phyloP scores from a whole-genome alignment of 2,888 invertebrate genomes.

The Eristalis pertinax region DNA sequence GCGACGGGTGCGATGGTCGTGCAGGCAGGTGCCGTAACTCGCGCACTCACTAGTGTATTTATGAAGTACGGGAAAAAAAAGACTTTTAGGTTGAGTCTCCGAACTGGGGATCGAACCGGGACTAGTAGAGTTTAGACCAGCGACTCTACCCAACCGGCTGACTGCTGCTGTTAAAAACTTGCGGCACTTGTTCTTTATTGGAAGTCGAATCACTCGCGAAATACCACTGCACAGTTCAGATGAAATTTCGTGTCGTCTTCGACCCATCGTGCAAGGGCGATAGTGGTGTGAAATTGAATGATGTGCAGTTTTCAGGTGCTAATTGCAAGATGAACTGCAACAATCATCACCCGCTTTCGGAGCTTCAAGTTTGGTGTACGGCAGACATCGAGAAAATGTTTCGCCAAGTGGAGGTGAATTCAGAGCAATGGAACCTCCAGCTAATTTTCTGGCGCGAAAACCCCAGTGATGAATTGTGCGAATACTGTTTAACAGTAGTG shows the following conservation, averaged over 20 bases:
- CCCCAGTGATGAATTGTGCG: not conserved
- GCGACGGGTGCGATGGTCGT: no score
- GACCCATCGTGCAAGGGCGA: not conserved
- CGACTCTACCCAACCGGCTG: no score
- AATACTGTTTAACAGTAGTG: conserved; percentile 29
- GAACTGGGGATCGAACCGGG: no score
- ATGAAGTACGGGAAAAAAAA: no score
- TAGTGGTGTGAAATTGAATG: conserved; percentile 6
- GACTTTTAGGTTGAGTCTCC: no score
- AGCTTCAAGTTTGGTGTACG: not conserved
- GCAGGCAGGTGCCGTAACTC: no score
- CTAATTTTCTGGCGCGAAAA: conserved; percentile 18
- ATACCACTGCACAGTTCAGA: no score
- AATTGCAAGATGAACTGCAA: conserved; percentile 19
- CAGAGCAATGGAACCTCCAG: conserved; percentile 26
- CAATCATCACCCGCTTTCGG: not conserved
- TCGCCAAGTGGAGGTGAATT: not conserved
- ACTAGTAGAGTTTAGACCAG: no score
- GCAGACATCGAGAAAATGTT: not conserved
- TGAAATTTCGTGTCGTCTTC: conserved; percentile 4
- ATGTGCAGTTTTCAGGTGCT: not conserved
- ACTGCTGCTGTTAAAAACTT: no score
- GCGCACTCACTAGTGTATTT: no score
- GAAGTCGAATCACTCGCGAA: no score
- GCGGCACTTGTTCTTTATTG: no score